Base-by-base conservation (phyloP, 2,113 vertebrate genomes). In the Smithornis capensis region DNA sequence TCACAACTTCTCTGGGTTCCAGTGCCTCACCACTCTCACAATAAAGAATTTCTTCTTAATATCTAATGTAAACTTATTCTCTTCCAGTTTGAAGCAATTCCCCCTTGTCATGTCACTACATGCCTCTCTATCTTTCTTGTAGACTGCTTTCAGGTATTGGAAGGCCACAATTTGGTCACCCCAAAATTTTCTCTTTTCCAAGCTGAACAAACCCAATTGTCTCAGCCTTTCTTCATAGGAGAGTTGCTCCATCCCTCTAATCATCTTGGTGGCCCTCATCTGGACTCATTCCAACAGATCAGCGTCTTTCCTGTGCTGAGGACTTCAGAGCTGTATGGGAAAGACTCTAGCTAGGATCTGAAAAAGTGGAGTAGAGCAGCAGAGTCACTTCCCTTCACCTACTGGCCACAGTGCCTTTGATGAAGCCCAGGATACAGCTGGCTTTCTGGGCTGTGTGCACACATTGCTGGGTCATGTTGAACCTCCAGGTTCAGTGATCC, bases 401-500 rank as follows among this genome's bases (percentile, higher is more conserved):
- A 29, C 29, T 62, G 63, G 14, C 21, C 9, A 5, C 0, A 0
- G 17, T 62, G 40, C 37, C 76, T 35, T 62, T 31, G 78, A 63
- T 70, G 14, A 27, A 83, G 56, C 35, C 31, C 8, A 2, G 79
- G 35, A 70, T 35, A 37, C 0, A 3, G 29, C 6, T 83, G 71
- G 9, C 40, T 27, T 56, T 49, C 47, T 0, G 0, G 12, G 35
- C 35, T 42, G 29, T 8, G 22, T 70, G 40, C 4, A 15, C 35
- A 37, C 22, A 37, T 3, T 5, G 22, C 52, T 0, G 0, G 33
- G 23, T 67, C 69, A 44, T 1, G 0, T 38, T 53, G 52, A 67
- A 23, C 18, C 0, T 0, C 35, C 40, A 83, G 27, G 28, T 84
- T 78, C 31, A 63, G 29, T 37, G 45, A n/a, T 25, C 14, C 52